Percentiles rank a stretch among this genome's conserved stretches.
These are phyloP conservation scores for Conger conger DNA, from an alignment of 2,113 vertebrate genomes.

Conservation along the genomic window DNA sequence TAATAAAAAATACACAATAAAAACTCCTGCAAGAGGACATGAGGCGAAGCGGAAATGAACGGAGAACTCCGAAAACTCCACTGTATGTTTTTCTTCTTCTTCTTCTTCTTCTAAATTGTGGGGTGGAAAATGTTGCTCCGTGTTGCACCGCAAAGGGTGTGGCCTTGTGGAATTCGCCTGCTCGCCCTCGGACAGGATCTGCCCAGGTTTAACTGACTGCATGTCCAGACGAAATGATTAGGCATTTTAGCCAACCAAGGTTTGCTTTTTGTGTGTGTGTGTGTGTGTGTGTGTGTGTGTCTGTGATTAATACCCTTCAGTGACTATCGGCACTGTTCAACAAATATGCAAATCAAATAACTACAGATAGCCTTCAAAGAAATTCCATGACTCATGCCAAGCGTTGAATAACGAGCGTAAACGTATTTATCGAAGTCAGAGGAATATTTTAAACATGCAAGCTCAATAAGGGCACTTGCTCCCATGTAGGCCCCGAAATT, in stretches of 20 bases:
- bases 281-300: background rate
- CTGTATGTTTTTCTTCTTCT: no score
- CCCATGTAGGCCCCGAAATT: background rate
- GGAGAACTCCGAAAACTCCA: background rate
- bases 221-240: background rate
- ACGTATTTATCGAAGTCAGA: background rate
- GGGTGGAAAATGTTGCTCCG: background rate
- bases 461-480: conserved; percentile 2
- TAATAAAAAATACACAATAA: background rate
- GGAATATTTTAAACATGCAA: background rate
- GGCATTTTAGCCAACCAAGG: background rate
- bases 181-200: conserved; percentile 6
- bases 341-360: background rate
- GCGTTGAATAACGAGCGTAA: background rate
- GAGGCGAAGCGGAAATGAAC: background rate
- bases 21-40: background rate
- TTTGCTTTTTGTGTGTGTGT: background rate
- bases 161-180: conserved; percentile 30
- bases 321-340: background rate
- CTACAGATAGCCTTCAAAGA: background rate
- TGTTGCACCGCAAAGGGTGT: conserved; percentile 20
- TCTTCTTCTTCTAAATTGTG: background rate
- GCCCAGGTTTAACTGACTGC: background rate
- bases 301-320: background rate
- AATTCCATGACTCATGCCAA: background rate